Conservation (phyloP, 1,140 invertebrate genomes). For the Caenorhabditis inopinata region DNA sequence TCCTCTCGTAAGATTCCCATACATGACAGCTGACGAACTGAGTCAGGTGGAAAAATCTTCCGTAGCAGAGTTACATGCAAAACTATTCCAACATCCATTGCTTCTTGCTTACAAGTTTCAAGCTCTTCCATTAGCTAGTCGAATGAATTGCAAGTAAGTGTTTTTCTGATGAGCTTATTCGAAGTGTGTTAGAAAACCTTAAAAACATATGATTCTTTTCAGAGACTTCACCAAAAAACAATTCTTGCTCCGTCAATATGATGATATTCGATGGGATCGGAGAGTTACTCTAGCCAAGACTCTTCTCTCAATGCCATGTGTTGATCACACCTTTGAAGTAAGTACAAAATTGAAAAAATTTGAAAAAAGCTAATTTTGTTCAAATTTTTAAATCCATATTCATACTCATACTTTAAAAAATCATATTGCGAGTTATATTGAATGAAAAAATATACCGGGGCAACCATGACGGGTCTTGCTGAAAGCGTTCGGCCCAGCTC, state of each 20-base stretch:
- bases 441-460: too few species aligned
- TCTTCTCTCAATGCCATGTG: not conserved
- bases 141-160: constrained; percentile 53
- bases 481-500: too few species aligned
- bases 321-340: not conserved
- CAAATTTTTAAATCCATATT: too few species aligned
- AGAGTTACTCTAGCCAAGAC: constrained; percentile 55
- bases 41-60: constrained; percentile 64
- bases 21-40: constrained; percentile 68
- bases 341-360: not conserved
- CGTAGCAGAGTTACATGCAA: constrained; percentile 62
- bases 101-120: constrained; percentile 69
- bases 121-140: constrained; percentile 66
- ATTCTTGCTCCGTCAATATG: constrained; percentile 68
- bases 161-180: too few species aligned
- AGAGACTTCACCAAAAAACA: constrained; percentile 66
- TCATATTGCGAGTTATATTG: too few species aligned
- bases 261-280: constrained; percentile 68
- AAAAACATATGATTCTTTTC: constrained; percentile 28
- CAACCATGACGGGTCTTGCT: too few species aligned
- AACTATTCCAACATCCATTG: constrained; percentile 66
- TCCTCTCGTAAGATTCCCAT: constrained; percentile 67
- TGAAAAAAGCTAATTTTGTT: not conserved
- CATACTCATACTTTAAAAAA: too few species aligned
- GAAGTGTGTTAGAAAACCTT: not conserved